Percentiles rank a stretch among this genome's conserved stretches.
Conservation (phyloP, 2,797 vertebrate species). For the Carapus acus region DNA sequence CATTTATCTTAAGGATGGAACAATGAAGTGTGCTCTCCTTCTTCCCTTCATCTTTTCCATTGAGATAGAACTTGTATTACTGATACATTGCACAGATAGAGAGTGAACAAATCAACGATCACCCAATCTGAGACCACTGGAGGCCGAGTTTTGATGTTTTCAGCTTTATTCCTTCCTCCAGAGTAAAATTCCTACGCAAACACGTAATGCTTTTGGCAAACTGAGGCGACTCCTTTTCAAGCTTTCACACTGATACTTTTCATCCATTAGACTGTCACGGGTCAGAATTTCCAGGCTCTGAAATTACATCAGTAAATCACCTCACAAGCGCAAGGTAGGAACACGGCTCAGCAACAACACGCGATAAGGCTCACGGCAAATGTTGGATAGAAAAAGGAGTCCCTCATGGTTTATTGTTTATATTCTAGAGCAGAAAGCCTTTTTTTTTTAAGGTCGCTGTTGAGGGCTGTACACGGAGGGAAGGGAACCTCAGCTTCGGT, state of each 20-base stretch:
- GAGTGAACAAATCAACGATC: no score
- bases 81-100: no score
- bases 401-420: constrained; percentile 1
- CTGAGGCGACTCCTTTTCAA: background rate
- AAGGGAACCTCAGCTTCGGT: constrained; percentile 65
- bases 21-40: no score
- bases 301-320: constrained; percentile 19
- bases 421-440: background rate
- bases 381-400: constrained; percentile 1
- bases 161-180: background rate
- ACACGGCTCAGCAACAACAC: constrained; percentile 7
- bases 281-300: constrained; percentile 14
- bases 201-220: constrained; percentile 30
- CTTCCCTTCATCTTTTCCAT: no score
- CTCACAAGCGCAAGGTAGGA: constrained; percentile 11
- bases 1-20: no score
- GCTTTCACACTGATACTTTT: constrained; percentile 12
- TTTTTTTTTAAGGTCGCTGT: constrained; percentile 7
- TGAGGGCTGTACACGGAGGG: constrained; percentile 52
- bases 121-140: no score
- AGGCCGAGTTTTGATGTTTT: background rate
- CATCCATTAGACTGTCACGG: constrained; percentile 13
- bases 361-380: constrained; percentile 10
- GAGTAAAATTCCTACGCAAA: constrained; percentile 24
- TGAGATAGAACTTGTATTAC: no score